A percentile compares a stretch with the other conserved stretches of the same genome.
Evolutionary conservation across 2,797 vertebrate genomes (phyloP).

Genomic region (Uromys caudimaculatus): DNA sequence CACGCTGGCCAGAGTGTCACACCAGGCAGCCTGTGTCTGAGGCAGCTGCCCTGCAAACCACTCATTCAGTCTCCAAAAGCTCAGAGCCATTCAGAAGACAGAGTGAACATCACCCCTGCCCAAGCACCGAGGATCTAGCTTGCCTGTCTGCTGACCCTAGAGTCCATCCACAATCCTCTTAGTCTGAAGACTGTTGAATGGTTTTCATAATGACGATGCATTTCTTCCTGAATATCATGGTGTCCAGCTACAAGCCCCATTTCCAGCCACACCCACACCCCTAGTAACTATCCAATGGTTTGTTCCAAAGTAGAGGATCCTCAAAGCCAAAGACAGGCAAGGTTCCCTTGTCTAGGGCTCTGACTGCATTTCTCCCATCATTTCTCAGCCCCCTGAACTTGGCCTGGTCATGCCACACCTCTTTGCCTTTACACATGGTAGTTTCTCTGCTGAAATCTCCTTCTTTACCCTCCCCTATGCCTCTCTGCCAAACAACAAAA

Average conservation of each 20-base stretch:
- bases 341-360: background rate
- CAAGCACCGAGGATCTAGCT: background rate
- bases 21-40: background rate
- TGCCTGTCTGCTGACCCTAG: background rate
- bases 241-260: background rate
- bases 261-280: background rate
- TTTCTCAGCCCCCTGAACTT: background rate
- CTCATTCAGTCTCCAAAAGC: accelerated
- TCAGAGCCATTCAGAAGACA: background rate
- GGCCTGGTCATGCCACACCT: background rate
- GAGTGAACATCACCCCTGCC: background rate
- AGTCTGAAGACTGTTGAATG: background rate
- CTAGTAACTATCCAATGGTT: background rate
- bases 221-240: background rate
- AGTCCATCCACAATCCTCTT: background rate
- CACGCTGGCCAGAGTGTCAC: background rate
- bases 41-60: background rate
- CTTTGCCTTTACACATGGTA: background rate
- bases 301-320: background rate
- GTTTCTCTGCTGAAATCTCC: background rate
- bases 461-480: background rate
- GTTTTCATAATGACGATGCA: background rate
- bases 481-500: background rate
- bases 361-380: background rate
- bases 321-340: background rate